phyloP scores from a whole-genome alignment of 2,797 vertebrate species.

The Takifugu rubripes region DNA sequence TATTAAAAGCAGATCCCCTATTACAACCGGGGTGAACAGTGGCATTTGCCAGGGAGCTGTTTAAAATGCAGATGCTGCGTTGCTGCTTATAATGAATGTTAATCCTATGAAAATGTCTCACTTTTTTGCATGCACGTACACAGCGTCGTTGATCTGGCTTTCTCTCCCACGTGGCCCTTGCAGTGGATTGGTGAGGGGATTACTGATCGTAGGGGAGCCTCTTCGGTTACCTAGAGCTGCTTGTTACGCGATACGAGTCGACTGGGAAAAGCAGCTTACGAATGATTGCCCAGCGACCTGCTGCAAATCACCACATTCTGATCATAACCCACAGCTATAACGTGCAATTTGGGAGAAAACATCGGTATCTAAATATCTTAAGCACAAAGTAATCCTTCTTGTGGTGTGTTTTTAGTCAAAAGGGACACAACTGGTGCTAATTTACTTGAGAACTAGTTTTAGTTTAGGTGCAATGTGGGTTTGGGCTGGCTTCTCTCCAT shows the following conservation, averaged over 20 bases:
- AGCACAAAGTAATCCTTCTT: too few relatives aligned
- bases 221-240: conserved; percentile 44
- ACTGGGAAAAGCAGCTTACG: conserved; percentile 29
- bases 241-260: conserved; percentile 11
- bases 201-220: conserved; percentile 37
- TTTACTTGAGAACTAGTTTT: too few relatives aligned
- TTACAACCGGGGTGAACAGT: conserved; percentile 42
- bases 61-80: conserved; percentile 59
- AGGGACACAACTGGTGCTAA: too few relatives aligned
- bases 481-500: too few relatives aligned
- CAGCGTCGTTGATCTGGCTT: conserved; percentile 12
- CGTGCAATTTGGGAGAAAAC: neutral
- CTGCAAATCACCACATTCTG: conserved; percentile 22
- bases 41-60: conserved; percentile 52
- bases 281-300: conserved; percentile 13
- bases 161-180: conserved; percentile 12
- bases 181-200: conserved; percentile 47
- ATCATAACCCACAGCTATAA: neutral
- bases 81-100: conserved; percentile 64
- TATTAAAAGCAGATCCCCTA: conserved; percentile 65
- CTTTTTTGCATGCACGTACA: conserved; percentile 20
- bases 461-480: too few relatives aligned
- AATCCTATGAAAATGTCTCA: conserved; percentile 54
- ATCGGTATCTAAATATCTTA: too few relatives aligned
- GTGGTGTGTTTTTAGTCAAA: too few relatives aligned